Base-by-base conservation (phyloP, 1,140 invertebrate genomes). In the Aphidius ervi region DNA sequence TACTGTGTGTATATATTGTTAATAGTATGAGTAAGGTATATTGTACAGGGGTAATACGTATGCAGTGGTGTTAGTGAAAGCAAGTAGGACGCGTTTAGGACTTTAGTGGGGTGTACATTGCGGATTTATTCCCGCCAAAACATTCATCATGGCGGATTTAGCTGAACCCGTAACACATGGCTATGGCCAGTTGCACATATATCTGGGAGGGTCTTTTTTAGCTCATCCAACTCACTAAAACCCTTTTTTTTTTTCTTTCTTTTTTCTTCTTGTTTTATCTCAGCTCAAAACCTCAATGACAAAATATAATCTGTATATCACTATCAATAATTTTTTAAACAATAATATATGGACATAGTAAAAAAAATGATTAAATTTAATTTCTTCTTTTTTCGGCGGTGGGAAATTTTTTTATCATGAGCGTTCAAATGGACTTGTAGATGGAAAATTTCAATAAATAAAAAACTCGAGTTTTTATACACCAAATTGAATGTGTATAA, bases 141-240 rank as follows among this genome's bases (percentile, higher is more conserved):
- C 78, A 80, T 80, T 80, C 77, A 80, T 80, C 78, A 80, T 79
- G 78, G 78, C 77, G 77, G 78, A 80, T 80, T 80, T 80, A 80
- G 78, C 77, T 80, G 78, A 80, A 79, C 78, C 78, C 78, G 77
- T 79, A 78, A 80, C 76, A 76, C 77, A 80, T 80, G 76, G 77
- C 77, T 69, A 63, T 77, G 74, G 78, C 23, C 23, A 23, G 23
- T 23, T 31, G 23, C 23, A 31, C 78, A 80, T 79, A 79, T 80
- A 78, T 80, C 74, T 77, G 72, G 71, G 71, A 69, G 67, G 68
- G 67, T 68, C 71, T 69, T 65, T 63, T 52, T 62, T 23, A 62
- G 59, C 61, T 46, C 56, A 55, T 49, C 55, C 43, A 46, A 49
- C 45, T 49, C 63, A 66, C 62, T 45, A 62, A 63, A 46, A 56